Evolutionary conservation across 2,113 vertebrate genomes (phyloP).

Genomic region (Hemiprocne comata): DNA sequence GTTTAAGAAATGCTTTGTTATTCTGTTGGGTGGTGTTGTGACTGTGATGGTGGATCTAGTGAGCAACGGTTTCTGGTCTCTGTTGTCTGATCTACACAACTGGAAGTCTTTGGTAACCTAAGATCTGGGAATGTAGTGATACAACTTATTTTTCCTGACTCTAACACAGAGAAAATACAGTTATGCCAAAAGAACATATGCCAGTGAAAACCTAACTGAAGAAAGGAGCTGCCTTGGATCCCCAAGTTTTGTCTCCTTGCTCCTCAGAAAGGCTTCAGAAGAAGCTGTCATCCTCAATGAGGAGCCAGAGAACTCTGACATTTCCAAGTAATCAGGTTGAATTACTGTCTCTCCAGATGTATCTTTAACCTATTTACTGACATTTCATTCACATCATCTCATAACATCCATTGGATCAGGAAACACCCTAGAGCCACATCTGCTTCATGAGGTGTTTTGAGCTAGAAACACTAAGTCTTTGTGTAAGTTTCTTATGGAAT

Average conservation of each 20-base stretch:
- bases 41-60: background rate
- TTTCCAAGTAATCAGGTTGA: background rate
- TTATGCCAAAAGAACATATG: background rate
- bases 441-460: background rate
- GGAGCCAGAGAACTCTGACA: background rate
- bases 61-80: background rate
- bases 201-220: background rate
- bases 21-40: background rate
- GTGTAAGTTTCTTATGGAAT: background rate
- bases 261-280: background rate
- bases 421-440: background rate
- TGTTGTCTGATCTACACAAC: background rate
- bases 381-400: background rate
- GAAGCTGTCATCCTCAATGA: background rate
- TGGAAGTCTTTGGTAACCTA: background rate
- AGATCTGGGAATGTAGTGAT: background rate
- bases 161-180: background rate
- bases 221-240: background rate
- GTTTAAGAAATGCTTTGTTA: background rate
- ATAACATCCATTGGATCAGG: background rate
- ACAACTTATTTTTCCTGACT: background rate
- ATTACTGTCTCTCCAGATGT: background rate
- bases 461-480: background rate
- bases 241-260: background rate
- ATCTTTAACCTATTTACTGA: conserved; percentile 21